These are phyloP conservation scores for Ophthalmotilapia sp. DNA, from an alignment of 2,113 vertebrate genomes.

Conservation along the genomic window DNA sequence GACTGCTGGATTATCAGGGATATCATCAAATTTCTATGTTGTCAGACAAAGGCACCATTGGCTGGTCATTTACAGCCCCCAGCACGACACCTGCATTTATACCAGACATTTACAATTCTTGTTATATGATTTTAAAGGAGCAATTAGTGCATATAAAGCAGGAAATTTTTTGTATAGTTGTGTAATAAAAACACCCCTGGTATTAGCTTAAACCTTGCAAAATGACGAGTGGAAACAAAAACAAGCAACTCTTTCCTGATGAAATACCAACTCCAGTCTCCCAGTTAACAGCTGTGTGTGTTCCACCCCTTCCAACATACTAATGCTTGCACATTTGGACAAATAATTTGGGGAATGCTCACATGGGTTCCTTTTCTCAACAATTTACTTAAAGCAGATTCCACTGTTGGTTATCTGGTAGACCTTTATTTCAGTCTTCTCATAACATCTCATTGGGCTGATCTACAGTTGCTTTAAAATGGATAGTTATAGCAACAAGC, in stretches of 20 bases:
- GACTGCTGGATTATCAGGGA: background rate
- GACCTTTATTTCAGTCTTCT: background rate
- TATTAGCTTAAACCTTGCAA: background rate
- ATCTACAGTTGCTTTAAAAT: background rate
- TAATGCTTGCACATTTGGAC: background rate
- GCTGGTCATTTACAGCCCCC: background rate
- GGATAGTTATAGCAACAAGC: background rate
- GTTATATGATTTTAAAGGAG: background rate
- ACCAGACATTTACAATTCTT: background rate
- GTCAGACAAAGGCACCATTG: background rate
- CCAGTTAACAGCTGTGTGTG: background rate
- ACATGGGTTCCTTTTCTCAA: background rate
- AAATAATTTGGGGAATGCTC: background rate
- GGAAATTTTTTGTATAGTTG: fast-evolving
- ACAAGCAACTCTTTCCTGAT: background rate
- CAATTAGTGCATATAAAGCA: background rate
- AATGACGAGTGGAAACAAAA: background rate
- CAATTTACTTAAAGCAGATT: background rate
- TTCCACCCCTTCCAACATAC: background rate
- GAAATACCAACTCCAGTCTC: background rate
- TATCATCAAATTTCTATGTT: background rate
- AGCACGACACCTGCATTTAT: background rate
- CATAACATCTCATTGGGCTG: background rate
- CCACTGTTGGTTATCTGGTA: background rate
- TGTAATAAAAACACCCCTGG: background rate